Base-by-base conservation (phyloP, 2,113 vertebrate species). In the Myotis yumanensis region DNA sequence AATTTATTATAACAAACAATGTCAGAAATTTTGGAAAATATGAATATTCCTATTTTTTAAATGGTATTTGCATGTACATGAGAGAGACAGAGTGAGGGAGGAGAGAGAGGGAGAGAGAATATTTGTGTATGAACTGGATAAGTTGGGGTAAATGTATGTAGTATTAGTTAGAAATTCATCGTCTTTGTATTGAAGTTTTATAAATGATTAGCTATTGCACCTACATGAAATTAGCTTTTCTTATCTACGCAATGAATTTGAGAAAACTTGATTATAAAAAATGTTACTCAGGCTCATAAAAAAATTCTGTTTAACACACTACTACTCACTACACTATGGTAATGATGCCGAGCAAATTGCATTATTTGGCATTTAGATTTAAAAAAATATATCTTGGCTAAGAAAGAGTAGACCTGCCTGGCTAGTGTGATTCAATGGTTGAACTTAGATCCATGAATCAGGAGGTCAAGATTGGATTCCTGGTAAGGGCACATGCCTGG, bases 101-200 rank as follows among this genome's bases (percentile, higher is more conserved):
- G 5, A 25, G 3, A 18, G 10, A 57, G 14, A 6, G 15, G 52
- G 25, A 69, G 32, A 15, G 1, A 9, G 25, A 1, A 54, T 7
- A 2, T 7, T 0, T 48, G 16, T 73, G 1, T 3, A 23, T 5
- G 11, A 40, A 86, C 3, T 37, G 15, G 4, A 1, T 32, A 83
- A 43, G 2, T 28, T 12, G 4, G 11, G 3, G 1, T 46, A 72
- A 57, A 37, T 73, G 20, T 37, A 64, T 18, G 51, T 32, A 14
- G 5, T 64, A 59, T 68, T 46, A 22, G 5, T 77, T 71, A 32
- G 7, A 48, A 90, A 85, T 17, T 73, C 9, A 4, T 6, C 66
- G 37, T 57, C 1, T 89, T 66, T 28, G 2, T 35, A 66, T 46
- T 40, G 43, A 62, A 71, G 20, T 16, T 68, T 40, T 40, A 32